These are phyloP conservation scores for Ptychoptera albimana DNA, from an alignment of 2,888 invertebrate species.

Conservation along the genomic window DNA sequence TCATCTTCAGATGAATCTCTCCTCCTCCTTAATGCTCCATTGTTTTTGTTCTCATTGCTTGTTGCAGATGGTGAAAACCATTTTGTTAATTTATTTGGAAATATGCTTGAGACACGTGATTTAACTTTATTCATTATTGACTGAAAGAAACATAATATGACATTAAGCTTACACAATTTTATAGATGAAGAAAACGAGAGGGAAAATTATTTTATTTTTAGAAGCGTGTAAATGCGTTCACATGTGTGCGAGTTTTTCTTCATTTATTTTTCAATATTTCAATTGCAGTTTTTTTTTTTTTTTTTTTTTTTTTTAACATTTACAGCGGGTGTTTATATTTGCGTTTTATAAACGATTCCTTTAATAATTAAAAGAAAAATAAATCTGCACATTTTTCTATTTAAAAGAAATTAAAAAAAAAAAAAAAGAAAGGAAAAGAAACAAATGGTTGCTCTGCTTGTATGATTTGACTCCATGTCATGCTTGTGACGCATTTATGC, in stretches of 20 bases:
- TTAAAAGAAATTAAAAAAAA: no score
- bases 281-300: background rate
- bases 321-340: no score
- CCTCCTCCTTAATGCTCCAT: constrained; percentile 17
- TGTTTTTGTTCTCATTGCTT: constrained; percentile 8
- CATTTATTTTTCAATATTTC: no score
- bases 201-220: no score
- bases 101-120: constrained; percentile 24
- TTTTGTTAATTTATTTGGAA: constrained; percentile 23
- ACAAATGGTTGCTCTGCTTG: no score
- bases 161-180: background rate
- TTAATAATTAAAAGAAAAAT: no score
- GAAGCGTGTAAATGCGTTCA: background rate
- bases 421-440: no score
- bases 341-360: no score
- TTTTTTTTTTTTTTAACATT: background rate
- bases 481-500: background rate
- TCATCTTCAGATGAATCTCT: constrained; percentile 17
- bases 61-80: constrained; percentile 25
- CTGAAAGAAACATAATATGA: constrained; percentile 15
- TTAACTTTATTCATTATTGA: constrained; percentile 28
- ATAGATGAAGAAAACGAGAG: no score
- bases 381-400: no score
- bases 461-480: no score
- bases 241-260: background rate